Conservation (phyloP, 2,888 invertebrate genomes). For the Sepiola atlantica region DNA sequence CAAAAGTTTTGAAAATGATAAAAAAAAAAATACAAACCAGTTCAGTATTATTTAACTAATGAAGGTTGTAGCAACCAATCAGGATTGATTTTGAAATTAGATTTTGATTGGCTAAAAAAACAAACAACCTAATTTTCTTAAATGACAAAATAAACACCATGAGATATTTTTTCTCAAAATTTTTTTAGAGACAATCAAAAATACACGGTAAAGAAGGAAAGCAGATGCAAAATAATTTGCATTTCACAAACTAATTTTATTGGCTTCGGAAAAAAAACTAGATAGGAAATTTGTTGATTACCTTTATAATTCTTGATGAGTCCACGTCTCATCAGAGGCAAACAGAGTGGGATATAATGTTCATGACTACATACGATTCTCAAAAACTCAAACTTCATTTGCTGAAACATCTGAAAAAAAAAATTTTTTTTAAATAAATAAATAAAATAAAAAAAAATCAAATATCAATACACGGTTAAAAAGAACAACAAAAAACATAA, state of each 20-base stretch:
- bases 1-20: not conserved
- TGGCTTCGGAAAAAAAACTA: not conserved
- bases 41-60: not conserved
- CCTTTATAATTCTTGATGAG: constrained; percentile 75
- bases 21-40: not conserved
- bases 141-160: not conserved
- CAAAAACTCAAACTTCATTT: constrained; percentile 93
- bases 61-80: not conserved
- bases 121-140: not conserved
- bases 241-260: not conserved
- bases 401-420: constrained; percentile 82
- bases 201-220: not conserved
- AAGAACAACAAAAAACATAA: not conserved
- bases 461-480: not conserved
- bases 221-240: not conserved
- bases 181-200: no score
- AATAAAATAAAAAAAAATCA: constrained; percentile 34
- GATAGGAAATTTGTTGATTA: constrained; percentile 52
- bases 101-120: not conserved
- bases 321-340: constrained; percentile 80
- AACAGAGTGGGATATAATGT: constrained; percentile 93
- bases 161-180: no score
- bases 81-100: not conserved
- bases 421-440: no score
- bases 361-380: constrained; percentile 94